Base-by-base conservation (phyloP, 2,113 vertebrate species). In the Strix aluco region DNA sequence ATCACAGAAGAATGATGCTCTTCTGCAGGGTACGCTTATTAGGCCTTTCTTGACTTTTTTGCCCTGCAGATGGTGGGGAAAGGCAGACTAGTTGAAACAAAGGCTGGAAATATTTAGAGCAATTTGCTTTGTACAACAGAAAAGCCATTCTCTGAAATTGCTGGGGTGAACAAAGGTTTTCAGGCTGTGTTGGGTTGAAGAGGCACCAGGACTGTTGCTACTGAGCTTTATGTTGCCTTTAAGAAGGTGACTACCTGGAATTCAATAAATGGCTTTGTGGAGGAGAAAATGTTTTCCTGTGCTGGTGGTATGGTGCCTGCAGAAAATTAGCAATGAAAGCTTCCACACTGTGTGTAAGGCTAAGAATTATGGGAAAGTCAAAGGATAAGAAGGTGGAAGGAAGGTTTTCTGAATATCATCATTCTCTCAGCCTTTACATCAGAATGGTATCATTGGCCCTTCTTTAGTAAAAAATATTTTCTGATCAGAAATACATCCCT, bases 341-440 rank as follows among this genome's bases (percentile, higher is more conserved):
- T 74, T 72, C 19, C 27, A 63, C 0, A 1, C 29, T 55, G 11
- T 66, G 34, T 88, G 13, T 30, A 57, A 77, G 12, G 10, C 13
- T 58, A 40, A 54, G 42, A 90, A 55, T 74, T 84, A 26, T 12
- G 32, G 23, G 17, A 59, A 86, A 78, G 27, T 40, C 26, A 25
- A 66, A 78, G 23, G 19, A 47, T 6, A 61, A 14, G 13, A 27
- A 13, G 17, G 13, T 51, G 15, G n/a, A 91, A 61, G 9, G 29
- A 42, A 81, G 4, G 1, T 26, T 83, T 95, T 66, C 65, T 74
- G 38, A 70, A 20, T 32, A 5, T 29, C 0, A 5, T 29, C 0
- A 1, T 67, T 83, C 34, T 75, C 17, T 51, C 15, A 83, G 29
- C 10, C 15, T 73, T 85, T 59, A 38, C 17, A 9, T 3, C 15